Evolutionary conservation across 2,888 invertebrate genomes (phyloP).

Genomic region (Pandemis corylana): DNA sequence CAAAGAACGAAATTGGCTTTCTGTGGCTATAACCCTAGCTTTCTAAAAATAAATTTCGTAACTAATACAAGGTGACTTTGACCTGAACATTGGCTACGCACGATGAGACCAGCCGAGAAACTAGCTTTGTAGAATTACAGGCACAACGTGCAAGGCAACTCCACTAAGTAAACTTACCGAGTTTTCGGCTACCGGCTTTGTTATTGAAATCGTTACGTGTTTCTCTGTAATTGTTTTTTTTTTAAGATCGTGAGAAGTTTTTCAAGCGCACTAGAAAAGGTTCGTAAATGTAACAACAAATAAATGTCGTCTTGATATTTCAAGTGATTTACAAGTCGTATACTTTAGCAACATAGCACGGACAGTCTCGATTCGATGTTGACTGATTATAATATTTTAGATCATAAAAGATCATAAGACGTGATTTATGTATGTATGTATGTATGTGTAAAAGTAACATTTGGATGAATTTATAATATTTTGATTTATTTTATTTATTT

Average conservation of each 20-base stretch:
- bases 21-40: too few relatives aligned
- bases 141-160: not conserved
- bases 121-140: not conserved
- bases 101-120: not conserved
- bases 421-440: too few relatives aligned
- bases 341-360: too few relatives aligned
- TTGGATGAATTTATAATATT: too few relatives aligned
- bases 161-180: not conserved
- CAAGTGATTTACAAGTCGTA: not conserved
- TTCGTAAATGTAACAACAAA: not conserved
- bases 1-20: too few relatives aligned
- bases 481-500: too few relatives aligned
- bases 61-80: too few relatives aligned
- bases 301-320: not conserved
- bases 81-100: not conserved
- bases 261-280: not conserved
- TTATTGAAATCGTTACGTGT: conserved; percentile 4
- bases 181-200: not conserved
- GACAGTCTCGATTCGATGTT: too few relatives aligned
- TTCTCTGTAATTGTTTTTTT: not conserved
- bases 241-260: not conserved
- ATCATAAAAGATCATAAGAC: too few relatives aligned
- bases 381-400: too few relatives aligned
- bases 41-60: too few relatives aligned
- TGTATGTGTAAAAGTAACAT: too few relatives aligned